Evolutionary conservation across 2,888 invertebrate genomes (phyloP), one percentile per base, ranked within the genome.

Genomic region (Philhelius pedissequus): DNA sequence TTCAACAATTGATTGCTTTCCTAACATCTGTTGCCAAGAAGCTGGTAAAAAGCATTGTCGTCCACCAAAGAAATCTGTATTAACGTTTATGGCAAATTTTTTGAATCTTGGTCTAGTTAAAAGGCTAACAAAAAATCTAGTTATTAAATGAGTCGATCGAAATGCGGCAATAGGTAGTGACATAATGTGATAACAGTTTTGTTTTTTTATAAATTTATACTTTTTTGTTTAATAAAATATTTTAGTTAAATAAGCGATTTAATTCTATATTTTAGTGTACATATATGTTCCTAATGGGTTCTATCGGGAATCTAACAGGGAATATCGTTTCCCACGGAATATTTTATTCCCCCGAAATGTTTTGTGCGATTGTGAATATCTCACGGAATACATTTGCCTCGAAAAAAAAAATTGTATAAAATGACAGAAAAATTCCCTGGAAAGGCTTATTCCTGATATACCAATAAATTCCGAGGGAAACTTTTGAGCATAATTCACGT

Each of bases 1-100:
- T 82, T 94, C 94, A 6, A 94, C 94, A 13, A 92, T 95, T 4
- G 96, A 96, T 90, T 96, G 96, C 89, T 95, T 96, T 90, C 96
- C 96, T 7, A 96, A 96, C 91, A 92, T 96, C 78, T 96, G 96
- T 89, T 96, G 96, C 86, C 96, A 96, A 87, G 96, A 96, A 90
- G 94, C 94, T 50, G 95, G 95, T 4, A 93, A 93, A 87, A 94
- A 94, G 87, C 93, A 94, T 87, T 96, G 96, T 88, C 93, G 96
- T 54, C 95, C 96, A 7, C 95, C 96, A 35, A 95, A 94, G 89
- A 93, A 94, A 87, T 96, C 96, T 13, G 89, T 96, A 1, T 90
- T 96, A 22, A 93, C 95, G 0, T 89, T 95, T 71, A 92, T 96
- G 62, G 94, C 94, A 52, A 94, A 91, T 68, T 90, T 91, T 75